phyloP scores from a whole-genome alignment of 2,888 invertebrate species.

The Acronicta aceris region DNA sequence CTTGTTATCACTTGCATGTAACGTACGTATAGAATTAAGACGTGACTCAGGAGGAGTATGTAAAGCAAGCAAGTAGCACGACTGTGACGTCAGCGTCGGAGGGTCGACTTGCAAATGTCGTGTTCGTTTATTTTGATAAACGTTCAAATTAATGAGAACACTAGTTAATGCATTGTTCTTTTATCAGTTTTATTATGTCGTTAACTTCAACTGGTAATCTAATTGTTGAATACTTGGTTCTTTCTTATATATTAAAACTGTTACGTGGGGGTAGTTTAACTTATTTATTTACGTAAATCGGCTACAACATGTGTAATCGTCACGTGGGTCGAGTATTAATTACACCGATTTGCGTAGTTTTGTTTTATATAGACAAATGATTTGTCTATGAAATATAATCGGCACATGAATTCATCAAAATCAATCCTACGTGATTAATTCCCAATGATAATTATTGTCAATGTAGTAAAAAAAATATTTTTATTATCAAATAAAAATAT shows the following conservation, averaged over 20 bases:
- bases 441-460: conserved; percentile 23
- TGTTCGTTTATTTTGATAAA: conserved; percentile 35
- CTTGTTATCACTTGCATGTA: conserved; percentile 61
- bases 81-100: conserved; percentile 43
- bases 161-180: conserved; percentile 39
- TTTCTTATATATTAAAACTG: conserved; percentile 4
- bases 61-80: conserved; percentile 21
- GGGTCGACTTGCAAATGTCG: conserved; percentile 21
- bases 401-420: conserved; percentile 18
- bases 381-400: conserved; percentile 46
- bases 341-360: conserved; percentile 46
- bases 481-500: conserved; percentile 27
- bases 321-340: conserved; percentile 36
- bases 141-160: conserved; percentile 36
- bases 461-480: conserved; percentile 30
- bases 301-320: conserved; percentile 16
- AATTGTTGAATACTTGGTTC: conserved; percentile 17
- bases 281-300: conserved; percentile 18
- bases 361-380: conserved; percentile 31
- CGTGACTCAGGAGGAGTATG: conserved; percentile 52
- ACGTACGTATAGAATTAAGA: conserved; percentile 50
- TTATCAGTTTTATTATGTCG: conserved; percentile 39
- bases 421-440: conserved; percentile 22
- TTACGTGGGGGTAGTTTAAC: conserved; percentile 7
- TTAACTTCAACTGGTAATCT: conserved; percentile 31